phyloP scores from a whole-genome alignment of 35 echinoderm and acorn worm species.

The Anneissia japonica region DNA sequence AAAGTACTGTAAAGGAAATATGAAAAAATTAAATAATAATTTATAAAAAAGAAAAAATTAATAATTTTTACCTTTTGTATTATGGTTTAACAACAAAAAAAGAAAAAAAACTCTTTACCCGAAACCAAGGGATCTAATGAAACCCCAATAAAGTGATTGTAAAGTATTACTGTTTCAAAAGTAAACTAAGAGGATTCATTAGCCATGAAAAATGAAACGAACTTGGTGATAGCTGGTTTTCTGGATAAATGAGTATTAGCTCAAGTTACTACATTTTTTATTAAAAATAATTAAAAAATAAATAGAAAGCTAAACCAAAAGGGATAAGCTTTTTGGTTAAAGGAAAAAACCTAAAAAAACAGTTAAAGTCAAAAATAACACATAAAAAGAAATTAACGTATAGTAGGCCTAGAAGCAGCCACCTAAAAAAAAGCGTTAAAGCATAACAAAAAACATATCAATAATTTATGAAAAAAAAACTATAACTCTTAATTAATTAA shows the following conservation, averaged over 20 bases:
- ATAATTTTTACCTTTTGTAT: background rate
- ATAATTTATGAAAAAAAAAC: no score
- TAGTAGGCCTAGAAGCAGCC: background rate
- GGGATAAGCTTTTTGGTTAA: background rate
- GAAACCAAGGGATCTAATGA: background rate
- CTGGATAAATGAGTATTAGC: background rate
- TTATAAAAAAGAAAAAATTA: no score
- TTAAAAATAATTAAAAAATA: background rate
- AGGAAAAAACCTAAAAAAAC: background rate
- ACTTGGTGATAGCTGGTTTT: background rate
- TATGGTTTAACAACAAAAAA: background rate
- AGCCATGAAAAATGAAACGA: background rate
- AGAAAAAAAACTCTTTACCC: background rate
- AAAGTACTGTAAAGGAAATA: constrained; percentile 51
- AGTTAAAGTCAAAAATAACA: background rate
- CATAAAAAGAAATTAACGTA: background rate
- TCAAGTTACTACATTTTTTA: background rate
- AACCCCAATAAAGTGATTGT: background rate
- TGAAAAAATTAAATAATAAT: constrained; percentile 25
- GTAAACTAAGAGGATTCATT: background rate
- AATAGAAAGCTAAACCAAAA: background rate
- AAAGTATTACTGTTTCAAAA: background rate
- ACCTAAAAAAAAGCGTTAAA: background rate
- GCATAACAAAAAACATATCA: no score
- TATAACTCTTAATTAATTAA: no score